These are phyloP conservation scores for Cyprinodon variegatus DNA, from an alignment of 2,113 vertebrate genomes.

Conservation along the genomic window DNA sequence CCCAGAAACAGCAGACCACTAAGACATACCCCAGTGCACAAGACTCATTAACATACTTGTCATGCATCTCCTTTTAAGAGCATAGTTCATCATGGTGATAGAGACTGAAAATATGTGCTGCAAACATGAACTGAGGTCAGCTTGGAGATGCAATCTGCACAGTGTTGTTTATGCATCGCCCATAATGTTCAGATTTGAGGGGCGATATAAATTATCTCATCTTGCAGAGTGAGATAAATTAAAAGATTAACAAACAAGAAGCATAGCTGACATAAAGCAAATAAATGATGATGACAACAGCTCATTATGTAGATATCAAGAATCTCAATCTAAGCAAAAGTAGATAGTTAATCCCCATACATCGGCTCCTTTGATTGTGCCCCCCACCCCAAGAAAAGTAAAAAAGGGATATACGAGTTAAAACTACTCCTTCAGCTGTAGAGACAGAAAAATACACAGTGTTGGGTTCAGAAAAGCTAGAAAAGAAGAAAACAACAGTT, in stretches of 20 bases:
- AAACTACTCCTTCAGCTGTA: not conserved
- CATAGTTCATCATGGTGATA: slow-evolving; percentile 53
- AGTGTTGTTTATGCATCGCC: slow-evolving; percentile 5
- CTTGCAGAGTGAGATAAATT: not conserved
- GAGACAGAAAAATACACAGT: too few relatives aligned
- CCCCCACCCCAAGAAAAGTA: not conserved
- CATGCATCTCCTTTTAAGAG: slow-evolving; percentile 72
- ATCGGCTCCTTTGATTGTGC: too few relatives aligned
- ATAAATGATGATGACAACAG: not conserved
- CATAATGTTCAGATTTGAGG: not conserved
- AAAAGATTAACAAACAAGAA: not conserved
- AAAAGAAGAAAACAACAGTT: not conserved
- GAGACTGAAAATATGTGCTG: slow-evolving; percentile 43
- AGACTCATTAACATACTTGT: slow-evolving; percentile 67
- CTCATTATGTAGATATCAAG: not conserved
- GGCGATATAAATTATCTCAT: too few relatives aligned
- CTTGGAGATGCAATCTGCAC: slow-evolving; percentile 37
- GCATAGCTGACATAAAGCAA: not conserved
- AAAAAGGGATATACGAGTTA: not conserved
- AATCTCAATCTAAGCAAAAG: not conserved
- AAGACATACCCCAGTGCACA: slow-evolving; percentile 29
- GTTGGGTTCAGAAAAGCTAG: not conserved
- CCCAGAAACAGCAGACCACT: slow-evolving; percentile 24
- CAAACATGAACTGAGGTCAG: slow-evolving; percentile 27
- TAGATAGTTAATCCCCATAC: not conserved